These are phyloP conservation scores for Baronia brevicornis DNA, from an alignment of 2,888 invertebrate species.

Conservation along the genomic window DNA sequence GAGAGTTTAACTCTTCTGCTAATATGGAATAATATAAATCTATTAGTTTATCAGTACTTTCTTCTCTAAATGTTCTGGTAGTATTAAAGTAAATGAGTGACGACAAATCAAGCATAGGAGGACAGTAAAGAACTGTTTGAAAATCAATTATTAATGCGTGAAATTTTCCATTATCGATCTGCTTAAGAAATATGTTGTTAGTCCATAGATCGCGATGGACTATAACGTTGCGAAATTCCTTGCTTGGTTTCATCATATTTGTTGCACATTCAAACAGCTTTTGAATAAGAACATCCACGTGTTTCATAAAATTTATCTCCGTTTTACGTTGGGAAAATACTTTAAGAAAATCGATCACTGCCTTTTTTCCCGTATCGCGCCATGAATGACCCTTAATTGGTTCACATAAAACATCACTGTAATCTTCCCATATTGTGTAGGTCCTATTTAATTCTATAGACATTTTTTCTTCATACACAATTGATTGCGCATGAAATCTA, in stretches of 20 bases:
- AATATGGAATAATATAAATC: conserved; percentile 72
- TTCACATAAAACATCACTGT: conserved; percentile 41
- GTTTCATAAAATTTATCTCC: conserved; percentile 29
- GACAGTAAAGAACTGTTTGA: conserved; percentile 79
- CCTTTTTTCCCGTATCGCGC: conserved; percentile 52
- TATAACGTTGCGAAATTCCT: conserved; percentile 62
- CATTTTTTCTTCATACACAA: conserved; percentile 60
- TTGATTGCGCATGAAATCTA: conserved; percentile 64
- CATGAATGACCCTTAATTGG: conserved; percentile 32
- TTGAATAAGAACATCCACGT: conserved; percentile 33
- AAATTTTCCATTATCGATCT: conserved; percentile 35
- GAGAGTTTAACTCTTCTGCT: conserved; percentile 45
- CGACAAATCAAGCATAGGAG: conserved; percentile 79
- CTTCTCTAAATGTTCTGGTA: conserved; percentile 48
- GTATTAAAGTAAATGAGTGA: conserved; percentile 75
- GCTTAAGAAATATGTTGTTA: conserved; percentile 76
- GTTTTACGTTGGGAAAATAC: conserved; percentile 43
- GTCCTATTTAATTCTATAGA: conserved; percentile 39
- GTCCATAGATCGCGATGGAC: conserved; percentile 78
- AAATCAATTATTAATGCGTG: conserved; percentile 79
- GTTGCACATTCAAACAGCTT: conserved; percentile 36
- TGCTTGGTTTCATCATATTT: conserved; percentile 50
- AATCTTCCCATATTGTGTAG: conserved; percentile 57
- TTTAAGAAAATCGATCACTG: conserved; percentile 48
- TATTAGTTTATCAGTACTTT: conserved; percentile 58